Base-by-base conservation (phyloP, 2,797 vertebrate species). In the Schizopygopsis malacanthus region DNA sequence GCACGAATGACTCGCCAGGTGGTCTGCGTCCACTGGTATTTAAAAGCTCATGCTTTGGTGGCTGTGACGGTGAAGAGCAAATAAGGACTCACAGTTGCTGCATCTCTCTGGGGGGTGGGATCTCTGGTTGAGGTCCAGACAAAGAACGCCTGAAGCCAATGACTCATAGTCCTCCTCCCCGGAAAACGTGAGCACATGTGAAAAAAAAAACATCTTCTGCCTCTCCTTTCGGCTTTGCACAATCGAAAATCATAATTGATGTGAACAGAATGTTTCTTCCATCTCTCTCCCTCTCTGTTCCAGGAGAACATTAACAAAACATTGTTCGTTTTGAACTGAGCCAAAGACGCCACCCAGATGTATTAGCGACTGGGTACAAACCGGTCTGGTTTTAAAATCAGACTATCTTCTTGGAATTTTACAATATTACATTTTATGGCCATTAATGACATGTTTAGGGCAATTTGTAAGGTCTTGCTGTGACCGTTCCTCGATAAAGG, bases 131-230 rank as follows among this genome's bases (percentile, higher is more conserved):
- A 90, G 88, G 88, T 90, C 92, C 91, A 93, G 93, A 92, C 91
- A 77, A 92, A 93, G 89, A 91, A 90, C 87, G 92, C 88, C 89
- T 89, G 89, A 92, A 95, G 93, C 89, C 93, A 88, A 90, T 95
- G 94, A 96, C 90, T 96, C 95, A 95, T 79, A 28, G 90, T 89
- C 88, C 88, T 92, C 90, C 90, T 91, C 87, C 13, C 91, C 85
- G 88, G 91, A 91, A 91, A 94, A 94, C 87, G 85, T 91, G 91
- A 93, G 93, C 92, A 91, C 90, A 88, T 88, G 86, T 84, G 84
- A 90, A 90, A 93, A 88, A 22, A 82, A 93, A 91, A 88, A 89
- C 88, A 79, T 87, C 86, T 86, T 65, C 71, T 85, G 50, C 85
- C 72, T 88, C 88, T 88, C 83, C 79, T 81, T 71, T 86, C 63